Base-by-base conservation (phyloP, 1,140 invertebrate species). In the Artemia franciscana region DNA sequence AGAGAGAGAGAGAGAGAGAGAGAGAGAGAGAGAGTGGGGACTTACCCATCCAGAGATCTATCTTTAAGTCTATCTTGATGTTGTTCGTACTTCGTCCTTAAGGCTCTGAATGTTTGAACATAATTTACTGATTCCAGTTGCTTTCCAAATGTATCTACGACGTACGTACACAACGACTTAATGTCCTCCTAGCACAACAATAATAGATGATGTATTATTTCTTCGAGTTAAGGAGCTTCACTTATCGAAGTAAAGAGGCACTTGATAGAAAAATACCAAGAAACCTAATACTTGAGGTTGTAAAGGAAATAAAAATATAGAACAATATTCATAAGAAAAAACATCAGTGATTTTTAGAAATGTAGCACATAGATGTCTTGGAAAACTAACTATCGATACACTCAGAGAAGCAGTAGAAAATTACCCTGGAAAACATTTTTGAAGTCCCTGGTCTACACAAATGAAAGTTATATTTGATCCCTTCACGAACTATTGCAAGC, bases 401-500 rank as follows among this genome's bases (percentile, higher is more conserved):
- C n/a, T n/a, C n/a, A n/a, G n/a, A n/a, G n/a, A n/a, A n/a, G n/a
- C n/a, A n/a, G n/a, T n/a, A n/a, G n/a, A n/a, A n/a, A n/a, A n/a
- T n/a, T n/a, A n/a, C n/a, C n/a, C n/a, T n/a, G n/a, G n/a, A n/a
- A n/a, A n/a, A n/a, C n/a, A n/a, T n/a, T n/a, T n/a, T n/a, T n/a
- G n/a, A n/a, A n/a, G n/a, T n/a, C n/a, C n/a, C 30, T 7, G 30
- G 30, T n/a, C 7, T 7, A 39, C 30, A n/a, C 7, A 39, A 39
- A 39, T n/a, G n/a, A 39, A 39, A 39, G 30, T 39, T 7, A 39
- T 39, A n/a, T 39, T 39, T 39, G 7, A 7, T 39, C 70, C 72
- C 80, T 73, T 86, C 73, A 79, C 89, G 91, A 63, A 99, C 94
- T 75, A 94, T 98, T 76, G 99, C 96, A 76, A 99, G 82, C 78